A percentile compares a stretch with the other conserved stretches of the same genome.
Conservation (phyloP, 2,888 invertebrate species). For the Caenorhabditis parvicauda region DNA sequence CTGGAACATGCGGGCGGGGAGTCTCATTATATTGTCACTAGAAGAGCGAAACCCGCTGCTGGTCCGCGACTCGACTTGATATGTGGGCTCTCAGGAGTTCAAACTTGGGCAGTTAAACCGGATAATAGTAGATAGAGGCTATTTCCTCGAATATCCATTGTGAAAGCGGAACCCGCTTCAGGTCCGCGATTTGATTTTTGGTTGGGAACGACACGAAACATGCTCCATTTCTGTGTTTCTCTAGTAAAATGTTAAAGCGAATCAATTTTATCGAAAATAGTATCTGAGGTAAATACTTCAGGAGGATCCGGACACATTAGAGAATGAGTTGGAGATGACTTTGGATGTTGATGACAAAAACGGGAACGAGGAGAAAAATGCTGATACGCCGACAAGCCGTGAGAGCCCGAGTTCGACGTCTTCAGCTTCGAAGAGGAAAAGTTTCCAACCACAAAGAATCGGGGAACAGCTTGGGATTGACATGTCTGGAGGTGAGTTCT, state of each 20-base stretch:
- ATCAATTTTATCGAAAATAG: background rate
- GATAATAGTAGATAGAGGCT: no score
- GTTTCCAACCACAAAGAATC: constrained; percentile 29
- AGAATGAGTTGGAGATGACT: background rate
- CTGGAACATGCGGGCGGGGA: no score
- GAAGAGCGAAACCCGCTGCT: no score
- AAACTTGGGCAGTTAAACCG: no score
- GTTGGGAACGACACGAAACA: background rate
- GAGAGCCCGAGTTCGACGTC: constrained; percentile 27
- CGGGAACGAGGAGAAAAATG: constrained; percentile 2
- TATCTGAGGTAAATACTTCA: background rate
- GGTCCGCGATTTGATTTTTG: no score
- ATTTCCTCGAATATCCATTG: no score
- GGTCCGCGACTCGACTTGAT: no score
- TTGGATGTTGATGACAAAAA: constrained; percentile 11
- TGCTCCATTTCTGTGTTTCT: no score
- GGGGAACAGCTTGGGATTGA: constrained; percentile 22
- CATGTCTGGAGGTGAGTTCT: constrained; percentile 6
- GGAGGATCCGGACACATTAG: background rate
- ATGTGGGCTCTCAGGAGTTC: no score
- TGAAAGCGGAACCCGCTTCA: no score
- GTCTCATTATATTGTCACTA: no score
- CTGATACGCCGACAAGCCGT: constrained; percentile 6
- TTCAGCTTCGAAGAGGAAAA: constrained; percentile 33
- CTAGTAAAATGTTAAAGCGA: no score